These are phyloP conservation scores for Lampropteryx suffumata DNA, from an alignment of 2,888 invertebrate genomes.

Conservation along the genomic window DNA sequence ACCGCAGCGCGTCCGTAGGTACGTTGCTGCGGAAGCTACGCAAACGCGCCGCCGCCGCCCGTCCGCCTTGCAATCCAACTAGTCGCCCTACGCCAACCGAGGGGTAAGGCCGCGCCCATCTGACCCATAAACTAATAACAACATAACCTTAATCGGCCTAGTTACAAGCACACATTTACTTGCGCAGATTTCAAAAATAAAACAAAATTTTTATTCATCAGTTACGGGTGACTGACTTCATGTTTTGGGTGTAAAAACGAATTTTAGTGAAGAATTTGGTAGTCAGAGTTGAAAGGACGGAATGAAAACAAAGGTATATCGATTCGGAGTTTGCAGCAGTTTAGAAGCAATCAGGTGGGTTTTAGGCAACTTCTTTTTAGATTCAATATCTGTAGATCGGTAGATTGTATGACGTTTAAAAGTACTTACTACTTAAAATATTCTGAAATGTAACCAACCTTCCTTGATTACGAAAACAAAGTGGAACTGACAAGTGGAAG, in stretches of 20 bases:
- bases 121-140: slow-evolving; percentile 51
- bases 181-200: slow-evolving; percentile 25
- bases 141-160: slow-evolving; percentile 69
- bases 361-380: background rate
- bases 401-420: too few relatives aligned
- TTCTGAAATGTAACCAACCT: too few relatives aligned
- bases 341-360: slow-evolving; percentile 46
- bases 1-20: slow-evolving; percentile 4
- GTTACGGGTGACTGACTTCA: slow-evolving; percentile 7
- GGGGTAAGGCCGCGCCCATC: slow-evolving; percentile 68
- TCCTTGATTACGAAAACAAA: too few relatives aligned
- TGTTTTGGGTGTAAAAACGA: slow-evolving; percentile 17
- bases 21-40: slow-evolving; percentile 23
- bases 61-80: slow-evolving; percentile 52
- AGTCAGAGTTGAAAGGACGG: slow-evolving; percentile 43
- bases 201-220: slow-evolving; percentile 13
- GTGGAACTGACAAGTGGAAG: too few relatives aligned
- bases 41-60: slow-evolving; percentile 59
- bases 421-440: too few relatives aligned
- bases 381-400: too few relatives aligned
- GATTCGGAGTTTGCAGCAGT: slow-evolving; percentile 63
- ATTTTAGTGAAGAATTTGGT: slow-evolving; percentile 38
- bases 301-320: slow-evolving; percentile 73
- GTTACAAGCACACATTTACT: slow-evolving; percentile 40
- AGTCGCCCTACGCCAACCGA: slow-evolving; percentile 69